These are phyloP conservation scores for Centropus unirufus DNA, from an alignment of 2,113 vertebrate species.

Conservation along the genomic window DNA sequence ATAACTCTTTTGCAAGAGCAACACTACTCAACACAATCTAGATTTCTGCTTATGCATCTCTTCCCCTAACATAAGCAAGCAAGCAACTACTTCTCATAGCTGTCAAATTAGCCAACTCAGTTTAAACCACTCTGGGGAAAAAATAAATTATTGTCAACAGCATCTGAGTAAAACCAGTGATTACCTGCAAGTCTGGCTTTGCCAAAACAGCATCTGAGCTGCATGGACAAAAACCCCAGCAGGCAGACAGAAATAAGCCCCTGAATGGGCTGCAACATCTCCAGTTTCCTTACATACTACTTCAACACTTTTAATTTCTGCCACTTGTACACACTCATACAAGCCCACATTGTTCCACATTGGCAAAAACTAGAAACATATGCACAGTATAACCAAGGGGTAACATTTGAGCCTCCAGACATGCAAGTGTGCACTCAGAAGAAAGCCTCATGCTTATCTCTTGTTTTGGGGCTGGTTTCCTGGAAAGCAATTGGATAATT, in stretches of 20 bases:
- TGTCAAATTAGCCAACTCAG: neutral
- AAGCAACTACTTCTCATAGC: neutral
- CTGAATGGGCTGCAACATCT: neutral
- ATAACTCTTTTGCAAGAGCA: neutral
- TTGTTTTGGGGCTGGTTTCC: neutral
- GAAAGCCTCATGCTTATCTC: neutral
- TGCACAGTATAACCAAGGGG: neutral
- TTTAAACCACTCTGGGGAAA: neutral
- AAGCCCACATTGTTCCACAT: neutral
- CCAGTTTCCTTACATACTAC: neutral
- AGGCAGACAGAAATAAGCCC: neutral
- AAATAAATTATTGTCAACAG: neutral
- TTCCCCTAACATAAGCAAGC: neutral
- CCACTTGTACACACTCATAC: neutral
- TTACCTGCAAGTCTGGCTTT: neutral
- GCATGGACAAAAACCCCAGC: neutral
- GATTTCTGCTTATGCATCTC: neutral
- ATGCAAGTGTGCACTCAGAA: accelerated
- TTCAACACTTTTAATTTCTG: neutral
- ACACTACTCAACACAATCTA: neutral
- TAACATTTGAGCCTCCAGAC: neutral
- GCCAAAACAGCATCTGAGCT: neutral
- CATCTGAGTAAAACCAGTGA: neutral
- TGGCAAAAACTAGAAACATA: neutral
- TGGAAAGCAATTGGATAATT: neutral